Evolutionary conservation across 2,888 invertebrate genomes (phyloP), one percentile per base, ranked within the genome.

Genomic region (Brachypterus glaber): DNA sequence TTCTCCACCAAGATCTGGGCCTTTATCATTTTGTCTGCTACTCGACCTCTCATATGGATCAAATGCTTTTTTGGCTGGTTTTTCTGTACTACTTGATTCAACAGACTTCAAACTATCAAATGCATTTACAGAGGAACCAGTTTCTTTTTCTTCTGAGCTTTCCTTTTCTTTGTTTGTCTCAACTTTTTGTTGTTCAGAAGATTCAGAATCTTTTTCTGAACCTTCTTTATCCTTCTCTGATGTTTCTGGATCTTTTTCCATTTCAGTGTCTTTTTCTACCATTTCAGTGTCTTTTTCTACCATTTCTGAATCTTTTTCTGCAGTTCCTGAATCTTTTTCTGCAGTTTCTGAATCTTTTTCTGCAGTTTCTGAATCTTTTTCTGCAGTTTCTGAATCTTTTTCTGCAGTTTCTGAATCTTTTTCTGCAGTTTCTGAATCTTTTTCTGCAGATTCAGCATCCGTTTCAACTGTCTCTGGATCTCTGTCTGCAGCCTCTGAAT

Each of bases 401-500:
- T 14, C n/a, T 14, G 8, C 32, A 5, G 16, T 4, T 5, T 32
- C 17, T 8, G 17, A 7, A 21, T 21, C 21, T 9, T 7, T 21
- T 21, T 41, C 40, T 11, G 48, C 49, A 2, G 37, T 35, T 12
- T 45, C 49, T n/a, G n/a, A n/a, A n/a, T n/a, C n/a, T n/a, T n/a
- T n/a, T n/a, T 21, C 9, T 21, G 9, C 5, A 5, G 5, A 5
- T 9, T 7, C 21, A 21, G 21, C 9, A 21, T 21, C 21, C 5
- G 7, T 21, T 21, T 21, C 9, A 5, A 21, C 17, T 5, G 5
- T 32, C 8, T 32, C 32, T 32, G 32, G 5, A 12, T 32, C 32
- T 32, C 11, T 15, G 5, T 32, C 14, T 5, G 5, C 13, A 8
- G 7, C 7, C 5, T 29, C n/a, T 29, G 13, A 8, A 29, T n/a